Base-by-base conservation (phyloP, 2,888 invertebrate species). In the Cephus rjabovi region DNA sequence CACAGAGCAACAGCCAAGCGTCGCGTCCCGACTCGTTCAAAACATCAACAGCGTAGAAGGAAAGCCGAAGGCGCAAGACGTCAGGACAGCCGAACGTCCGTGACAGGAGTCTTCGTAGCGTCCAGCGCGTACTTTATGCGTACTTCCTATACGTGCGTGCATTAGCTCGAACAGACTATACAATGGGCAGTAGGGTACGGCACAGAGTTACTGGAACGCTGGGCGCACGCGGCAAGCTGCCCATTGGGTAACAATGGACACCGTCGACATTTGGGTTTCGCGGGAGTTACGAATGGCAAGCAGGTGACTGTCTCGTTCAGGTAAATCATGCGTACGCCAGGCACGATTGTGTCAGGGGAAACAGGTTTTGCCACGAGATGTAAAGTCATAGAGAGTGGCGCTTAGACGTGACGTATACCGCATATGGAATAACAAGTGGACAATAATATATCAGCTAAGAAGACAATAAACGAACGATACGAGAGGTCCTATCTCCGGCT, bases 251-350 rank as follows among this genome's bases (percentile, higher is more conserved):
- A 56, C 56, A 56, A 56, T 56, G 56, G 56, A 23, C 23, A 9
- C 56, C 9, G 56, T 56, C 23, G 23, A 23, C 23, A 56, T 9
- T 15, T 56, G 23, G 23, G 23, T 56, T 56, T 23, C 56, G 56
- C 56, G 56, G 23, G 40, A 37, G 23, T 2, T 56, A 9, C 56
- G 56, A 56, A 56, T 23, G 56, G 56, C 23, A 56, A 33, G 71
- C 85, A 84, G 86, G 82, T 85, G 86, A 83, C 80, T 85, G 31
- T 83, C 86, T 84, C 85, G 81, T 80, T 85, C 83, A 82, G 84
- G 83, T 84, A 83, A 87, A 87, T 86, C 86, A 84, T 82, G 83
- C 81, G 85, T 77, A 77, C 81, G 80, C 78, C 40, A 37, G 34
- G 73, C 70, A 34, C 70, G 74, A 74, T 68, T 68, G 68, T 69